Evolutionary conservation across 2,113 vertebrate genomes (phyloP), one percentile per base, ranked within the genome.

Genomic region (Calidris pugnax): DNA sequence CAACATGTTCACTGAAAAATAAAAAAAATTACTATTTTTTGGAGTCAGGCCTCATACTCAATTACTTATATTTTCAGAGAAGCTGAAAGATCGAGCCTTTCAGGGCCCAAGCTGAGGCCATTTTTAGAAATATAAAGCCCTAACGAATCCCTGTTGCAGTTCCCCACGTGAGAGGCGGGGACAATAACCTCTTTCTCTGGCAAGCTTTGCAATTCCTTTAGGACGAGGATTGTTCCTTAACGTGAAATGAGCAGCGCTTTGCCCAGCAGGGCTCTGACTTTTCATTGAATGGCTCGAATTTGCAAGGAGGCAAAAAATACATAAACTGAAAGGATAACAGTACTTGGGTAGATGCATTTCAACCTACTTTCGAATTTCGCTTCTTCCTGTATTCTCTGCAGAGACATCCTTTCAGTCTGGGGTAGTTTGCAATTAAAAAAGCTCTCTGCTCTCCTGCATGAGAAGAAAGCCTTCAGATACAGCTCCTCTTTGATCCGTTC

Each of bases 201-300:
- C 28, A 89, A 91, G 32, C 68, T 60, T 71, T 92, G 73, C 48
- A 85, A 89, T 75, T 90, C 90, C 69, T 92, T 93, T 75, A 78
- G 90, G 86, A 77, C 0, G 0, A 59, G 39, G 69, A 82, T 75
- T 89, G 73, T 75, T 81, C 84, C 90, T 94, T 84, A 90, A 77
- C 0, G 2, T 57, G 86, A 90, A 92, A 90, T 45, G 57, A 84
- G 32, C 90, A 85, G 76, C 2, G 6, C 60, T 84, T 90, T 86
- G 76, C 86, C 66, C 79, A 93, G 86, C 88, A 77, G 85, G 92
- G n/a, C 48, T 81, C 76, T 87, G 79, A 64, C 73, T 92, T 90
- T 71, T 57, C 64, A 14, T 37, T 96, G 73, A 95, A 89, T 8
- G 39, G 24, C 62, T 88, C 17, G 5, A 90, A 88, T 88, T 91